Evolutionary conservation across 2,797 vertebrate genomes (phyloP).

Genomic region (Pseudopleuronectes americanus): DNA sequence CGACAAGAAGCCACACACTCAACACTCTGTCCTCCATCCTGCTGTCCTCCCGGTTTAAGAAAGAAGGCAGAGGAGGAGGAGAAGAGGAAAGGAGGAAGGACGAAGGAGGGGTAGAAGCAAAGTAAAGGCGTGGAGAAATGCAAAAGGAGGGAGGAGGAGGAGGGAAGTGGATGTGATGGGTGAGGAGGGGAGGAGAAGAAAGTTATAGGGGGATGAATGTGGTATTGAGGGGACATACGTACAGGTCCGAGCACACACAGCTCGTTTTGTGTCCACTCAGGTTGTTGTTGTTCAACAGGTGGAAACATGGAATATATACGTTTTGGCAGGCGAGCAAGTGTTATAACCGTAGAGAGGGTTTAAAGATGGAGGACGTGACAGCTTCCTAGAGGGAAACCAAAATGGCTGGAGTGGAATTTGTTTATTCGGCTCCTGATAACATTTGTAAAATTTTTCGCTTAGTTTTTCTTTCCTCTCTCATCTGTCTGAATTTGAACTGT

Average conservation of each 20-base stretch:
- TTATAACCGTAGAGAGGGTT: not conserved
- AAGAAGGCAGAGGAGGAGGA: constrained; percentile 32
- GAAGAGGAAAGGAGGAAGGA: constrained; percentile 5
- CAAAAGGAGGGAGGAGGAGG: constrained; percentile 4
- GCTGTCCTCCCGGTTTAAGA: constrained; percentile 57
- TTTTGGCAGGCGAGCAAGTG: constrained; percentile 35
- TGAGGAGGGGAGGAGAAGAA: constrained; percentile 5
- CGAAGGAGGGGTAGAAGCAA: constrained; percentile 45
- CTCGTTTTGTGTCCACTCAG: constrained; percentile 21
- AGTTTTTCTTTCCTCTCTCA: no score
- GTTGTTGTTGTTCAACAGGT: constrained; percentile 25
- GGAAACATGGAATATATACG: constrained; percentile 26
- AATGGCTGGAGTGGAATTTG: no score
- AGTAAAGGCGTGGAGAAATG: constrained; percentile 55
- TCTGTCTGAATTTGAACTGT: no score
- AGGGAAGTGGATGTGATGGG: constrained; percentile 23
- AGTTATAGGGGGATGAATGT: constrained; percentile 26
- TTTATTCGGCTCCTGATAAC: no score
- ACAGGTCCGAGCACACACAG: constrained; percentile 23
- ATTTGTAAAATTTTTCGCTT: no score
- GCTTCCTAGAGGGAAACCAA: no score
- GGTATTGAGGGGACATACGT: constrained; percentile 10
- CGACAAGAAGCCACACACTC: constrained; percentile 62
- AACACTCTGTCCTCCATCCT: constrained; percentile 81
- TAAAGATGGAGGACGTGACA: constrained; percentile 8